Evolutionary conservation across 2,797 vertebrate genomes (phyloP).

Genomic region (Micropoecilia bifurca): DNA sequence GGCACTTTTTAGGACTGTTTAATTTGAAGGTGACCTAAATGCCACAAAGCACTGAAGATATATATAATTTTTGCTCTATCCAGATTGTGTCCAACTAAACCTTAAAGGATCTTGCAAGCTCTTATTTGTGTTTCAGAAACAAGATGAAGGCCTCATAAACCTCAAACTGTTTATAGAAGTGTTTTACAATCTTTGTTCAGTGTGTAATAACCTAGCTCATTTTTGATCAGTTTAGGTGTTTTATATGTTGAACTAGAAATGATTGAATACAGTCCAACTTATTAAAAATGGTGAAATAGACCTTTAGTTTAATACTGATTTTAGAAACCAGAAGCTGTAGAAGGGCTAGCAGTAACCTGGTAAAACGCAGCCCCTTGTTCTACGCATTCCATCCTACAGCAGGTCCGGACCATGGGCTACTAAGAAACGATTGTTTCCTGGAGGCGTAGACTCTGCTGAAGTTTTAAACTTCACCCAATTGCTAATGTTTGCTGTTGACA

Average conservation of each 20-base stretch:
- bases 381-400: no score
- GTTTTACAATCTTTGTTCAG: background rate
- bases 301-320: background rate
- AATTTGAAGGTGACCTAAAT: background rate
- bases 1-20: background rate
- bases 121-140: background rate
- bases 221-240: background rate
- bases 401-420: no score
- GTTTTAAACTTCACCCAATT: no score
- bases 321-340: background rate
- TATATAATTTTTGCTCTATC: background rate
- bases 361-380: no score
- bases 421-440: no score
- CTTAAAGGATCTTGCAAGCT: background rate
- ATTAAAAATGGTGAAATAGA: background rate
- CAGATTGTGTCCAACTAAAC: background rate
- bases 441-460: no score
- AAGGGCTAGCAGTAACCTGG: no score
- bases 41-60: background rate
- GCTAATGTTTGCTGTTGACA: no score
- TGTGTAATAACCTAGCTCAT: background rate
- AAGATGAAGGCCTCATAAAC: background rate
- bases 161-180: background rate
- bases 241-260: background rate
- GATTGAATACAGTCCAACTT: background rate